Conservation (phyloP, 2,113 vertebrate species). For the Panthera uncia region DNA sequence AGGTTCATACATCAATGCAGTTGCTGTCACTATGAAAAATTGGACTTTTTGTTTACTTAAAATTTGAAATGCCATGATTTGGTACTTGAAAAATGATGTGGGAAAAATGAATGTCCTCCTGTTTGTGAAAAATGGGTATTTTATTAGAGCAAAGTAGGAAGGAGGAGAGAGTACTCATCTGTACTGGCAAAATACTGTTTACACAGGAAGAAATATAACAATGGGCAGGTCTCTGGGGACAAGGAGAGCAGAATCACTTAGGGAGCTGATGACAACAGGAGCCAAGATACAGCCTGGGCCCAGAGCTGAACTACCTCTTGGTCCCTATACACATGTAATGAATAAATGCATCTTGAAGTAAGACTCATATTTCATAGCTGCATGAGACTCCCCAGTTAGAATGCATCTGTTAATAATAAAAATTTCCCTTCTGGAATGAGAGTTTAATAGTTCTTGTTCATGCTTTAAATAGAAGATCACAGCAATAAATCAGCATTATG, state of each 20-base stretch:
- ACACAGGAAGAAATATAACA: slow-evolving; percentile 67
- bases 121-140: slow-evolving; percentile 80
- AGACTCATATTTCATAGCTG: slow-evolving; percentile 72
- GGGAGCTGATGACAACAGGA: slow-evolving; percentile 61
- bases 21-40: slow-evolving; percentile 85
- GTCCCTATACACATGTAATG: slow-evolving; percentile 58
- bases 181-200: slow-evolving; percentile 51
- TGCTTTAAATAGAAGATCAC: slow-evolving; percentile 82
- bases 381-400: slow-evolving; percentile 68
- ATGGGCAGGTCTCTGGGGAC: slow-evolving; percentile 8
- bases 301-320: slow-evolving; percentile 12
- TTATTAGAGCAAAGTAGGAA: slow-evolving; percentile 75
- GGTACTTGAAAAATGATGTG: slow-evolving; percentile 83
- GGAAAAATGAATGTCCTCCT: slow-evolving; percentile 72
- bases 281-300: slow-evolving; percentile 22
- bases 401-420: slow-evolving; percentile 85
- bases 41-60: slow-evolving; percentile 85
- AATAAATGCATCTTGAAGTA: slow-evolving; percentile 73
- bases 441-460: slow-evolving; percentile 80
- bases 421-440: slow-evolving; percentile 78
- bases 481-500: slow-evolving; percentile 81
- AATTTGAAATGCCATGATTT: slow-evolving; percentile 83
- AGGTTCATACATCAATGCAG: slow-evolving; percentile 80
- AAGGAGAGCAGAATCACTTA: slow-evolving; percentile 40
- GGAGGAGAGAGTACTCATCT: slow-evolving; percentile 59